Base-by-base conservation (phyloP, 2,113 vertebrate genomes). In the Phoenicopterus ruber region DNA sequence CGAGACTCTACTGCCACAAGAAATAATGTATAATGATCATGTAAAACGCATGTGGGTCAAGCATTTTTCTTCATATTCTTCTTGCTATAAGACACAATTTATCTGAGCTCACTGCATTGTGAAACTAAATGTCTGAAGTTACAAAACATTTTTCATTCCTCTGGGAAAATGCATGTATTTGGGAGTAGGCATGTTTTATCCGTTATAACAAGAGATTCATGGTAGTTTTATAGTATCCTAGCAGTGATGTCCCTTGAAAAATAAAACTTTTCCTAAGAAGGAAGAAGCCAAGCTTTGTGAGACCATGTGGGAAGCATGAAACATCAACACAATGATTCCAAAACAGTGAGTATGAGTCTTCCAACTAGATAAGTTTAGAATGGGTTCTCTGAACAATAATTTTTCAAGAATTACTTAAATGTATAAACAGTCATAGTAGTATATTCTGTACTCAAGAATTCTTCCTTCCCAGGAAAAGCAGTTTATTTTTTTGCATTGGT, bases 231-330 rank as follows among this genome's bases (percentile, higher is more conserved):
- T 32, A 82, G 87, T 72, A 89, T 34, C 25, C 20, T 42, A 73
- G 62, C 61, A 94, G 81, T 54, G 66, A n/a, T 87, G 58, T n/a
- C 61, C 73, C 70, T 77, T 77, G 78, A 95, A 96, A 96, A 90
- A 93, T 74, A 88, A 71, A 95, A 95, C 92, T 93, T 95, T 94
- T 86, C 92, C 95, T 92, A 97, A 97, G 79, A 97, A 93, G 95
- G 96, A 95, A 96, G 50, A 94, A 78, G 71, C 8, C 54, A 92
- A 83, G 88, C 71, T 90, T 92, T 74, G 28, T 67, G 92, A 86
- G 59, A 88, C 42, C 1, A 0, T 83, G 88, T 74, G 71, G 50
- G 63, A 95, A 96, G 82, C 79, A 78, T 88, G 82, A 90, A 94
- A 90, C 71, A 95, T 95, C 93, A 96, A 88, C 95, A 96, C 47